A percentile compares a stretch with the other conserved stretches of the same genome.
These are phyloP conservation scores for Phrynocephalus vlangalii DNA, from an alignment of 2,797 vertebrate species.

Conservation along the genomic window DNA sequence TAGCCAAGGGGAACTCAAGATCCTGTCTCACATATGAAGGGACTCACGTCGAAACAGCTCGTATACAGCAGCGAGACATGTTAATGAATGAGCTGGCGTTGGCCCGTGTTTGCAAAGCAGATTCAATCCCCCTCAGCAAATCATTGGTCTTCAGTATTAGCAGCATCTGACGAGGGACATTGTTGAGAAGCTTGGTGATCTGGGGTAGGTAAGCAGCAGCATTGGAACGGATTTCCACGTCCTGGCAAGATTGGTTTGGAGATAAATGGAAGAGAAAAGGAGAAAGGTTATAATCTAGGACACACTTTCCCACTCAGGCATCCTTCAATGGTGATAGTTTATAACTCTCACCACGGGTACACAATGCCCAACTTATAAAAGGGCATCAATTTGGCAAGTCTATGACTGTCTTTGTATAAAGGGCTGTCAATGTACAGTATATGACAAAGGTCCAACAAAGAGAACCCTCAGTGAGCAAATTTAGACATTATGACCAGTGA, in stretches of 20 bases:
- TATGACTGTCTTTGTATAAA: slow-evolving; percentile 20
- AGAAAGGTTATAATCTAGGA: slow-evolving; percentile 16
- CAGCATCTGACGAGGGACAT: slow-evolving; percentile 93
- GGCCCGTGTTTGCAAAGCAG: slow-evolving; percentile 86
- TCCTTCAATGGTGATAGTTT: not conserved
- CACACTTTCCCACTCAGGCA: too few species aligned
- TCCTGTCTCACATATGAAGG: not conserved
- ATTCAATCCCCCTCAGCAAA: slow-evolving; percentile 92
- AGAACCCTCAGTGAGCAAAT: not conserved
- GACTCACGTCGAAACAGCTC: slow-evolving; percentile 86
- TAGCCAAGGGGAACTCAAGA: too few species aligned
- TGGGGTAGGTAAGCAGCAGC: slow-evolving; percentile 91
- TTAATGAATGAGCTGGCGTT: slow-evolving; percentile 93
- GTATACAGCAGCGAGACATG: slow-evolving; percentile 95
- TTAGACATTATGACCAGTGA: not conserved
- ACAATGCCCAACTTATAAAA: not conserved
- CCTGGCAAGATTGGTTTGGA: slow-evolving; percentile 75
- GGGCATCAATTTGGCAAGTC: too few species aligned
- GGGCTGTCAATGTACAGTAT: not conserved
- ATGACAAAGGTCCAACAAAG: not conserved
- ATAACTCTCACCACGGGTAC: not conserved
- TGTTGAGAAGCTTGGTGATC: slow-evolving; percentile 92
- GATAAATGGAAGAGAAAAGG: slow-evolving; percentile 38
- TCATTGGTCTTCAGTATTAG: slow-evolving; percentile 97
- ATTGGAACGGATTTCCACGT: slow-evolving; percentile 88